These are phyloP conservation scores for Tachina grossa DNA, from an alignment of 2,888 invertebrate genomes.

Conservation along the genomic window DNA sequence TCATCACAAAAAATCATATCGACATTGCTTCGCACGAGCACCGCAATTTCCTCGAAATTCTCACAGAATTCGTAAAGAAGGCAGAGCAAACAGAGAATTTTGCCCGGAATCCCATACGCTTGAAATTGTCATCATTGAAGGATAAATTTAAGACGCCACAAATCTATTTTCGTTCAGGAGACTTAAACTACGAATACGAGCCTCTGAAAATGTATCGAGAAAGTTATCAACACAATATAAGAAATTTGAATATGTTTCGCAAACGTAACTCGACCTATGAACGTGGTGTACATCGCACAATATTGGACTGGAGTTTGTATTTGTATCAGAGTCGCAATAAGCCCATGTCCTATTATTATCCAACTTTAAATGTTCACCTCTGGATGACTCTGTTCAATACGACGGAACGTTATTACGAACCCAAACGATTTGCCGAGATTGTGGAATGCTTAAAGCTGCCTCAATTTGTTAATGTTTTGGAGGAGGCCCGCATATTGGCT, in stretches of 20 bases:
- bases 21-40: slow-evolving; percentile 75
- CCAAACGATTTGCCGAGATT: slow-evolving; percentile 75
- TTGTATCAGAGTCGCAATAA: slow-evolving; percentile 80
- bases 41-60: slow-evolving; percentile 74
- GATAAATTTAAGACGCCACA: slow-evolving; percentile 77
- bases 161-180: slow-evolving; percentile 76
- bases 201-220: slow-evolving; percentile 77
- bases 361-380: slow-evolving; percentile 79
- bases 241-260: slow-evolving; percentile 76
- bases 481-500: slow-evolving; percentile 79
- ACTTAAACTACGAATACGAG: slow-evolving; percentile 77
- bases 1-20: slow-evolving; percentile 77
- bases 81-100: slow-evolving; percentile 72
- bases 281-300: slow-evolving; percentile 76
- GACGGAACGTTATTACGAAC: slow-evolving; percentile 77
- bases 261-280: slow-evolving; percentile 78
- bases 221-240: slow-evolving; percentile 79
- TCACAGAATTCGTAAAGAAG: slow-evolving; percentile 75
- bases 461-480: slow-evolving; percentile 78
- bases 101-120: slow-evolving; percentile 73
- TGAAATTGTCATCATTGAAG: slow-evolving; percentile 74
- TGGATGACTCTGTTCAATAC: slow-evolving; percentile 81
- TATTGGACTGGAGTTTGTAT: slow-evolving; percentile 80
- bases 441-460: slow-evolving; percentile 79
- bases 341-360: slow-evolving; percentile 80